Percentiles rank a stretch among this genome's conserved stretches.
Evolutionary conservation across 2,888 invertebrate genomes (phyloP).

Genomic region (Dastarcus helophoroides): DNA sequence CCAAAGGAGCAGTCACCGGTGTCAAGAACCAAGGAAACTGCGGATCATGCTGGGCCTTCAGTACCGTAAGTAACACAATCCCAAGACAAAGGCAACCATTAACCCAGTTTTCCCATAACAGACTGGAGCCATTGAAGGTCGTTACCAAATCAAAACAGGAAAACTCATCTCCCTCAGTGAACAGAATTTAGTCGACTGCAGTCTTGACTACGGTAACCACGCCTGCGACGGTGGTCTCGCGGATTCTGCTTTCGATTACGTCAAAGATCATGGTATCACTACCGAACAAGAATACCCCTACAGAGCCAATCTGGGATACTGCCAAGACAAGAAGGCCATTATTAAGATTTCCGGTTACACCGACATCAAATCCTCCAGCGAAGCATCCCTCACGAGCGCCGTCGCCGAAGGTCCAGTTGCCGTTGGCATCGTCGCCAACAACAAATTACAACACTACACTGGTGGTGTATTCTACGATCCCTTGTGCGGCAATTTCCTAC

Average conservation of each 20-base stretch:
- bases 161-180: slow-evolving; percentile 30
- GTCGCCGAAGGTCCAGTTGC: no score
- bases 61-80: slow-evolving; percentile 52
- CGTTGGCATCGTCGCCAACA: slow-evolving; percentile 1
- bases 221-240: slow-evolving; percentile 34
- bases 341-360: neutral
- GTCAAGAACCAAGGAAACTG: slow-evolving; percentile 82
- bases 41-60: slow-evolving; percentile 90
- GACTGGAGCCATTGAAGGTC: slow-evolving; percentile 30
- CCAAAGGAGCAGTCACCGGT: slow-evolving; percentile 62
- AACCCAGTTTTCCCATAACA: no score
- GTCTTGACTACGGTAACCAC: slow-evolving; percentile 28
- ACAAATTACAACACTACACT: neutral
- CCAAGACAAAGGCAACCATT: no score
- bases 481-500: neutral
- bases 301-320: slow-evolving; percentile 21
- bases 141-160: slow-evolving; percentile 16
- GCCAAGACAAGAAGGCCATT: slow-evolving; percentile 4
- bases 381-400: no score
- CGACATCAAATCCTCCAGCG: no score
- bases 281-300: slow-evolving; percentile 31
- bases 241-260: slow-evolving; percentile 32
- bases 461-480: slow-evolving; percentile 1
- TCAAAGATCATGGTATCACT: slow-evolving; percentile 30
- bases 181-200: slow-evolving; percentile 34